Conservation (phyloP, 2,113 vertebrate species). For the Microcebus murinus region DNA sequence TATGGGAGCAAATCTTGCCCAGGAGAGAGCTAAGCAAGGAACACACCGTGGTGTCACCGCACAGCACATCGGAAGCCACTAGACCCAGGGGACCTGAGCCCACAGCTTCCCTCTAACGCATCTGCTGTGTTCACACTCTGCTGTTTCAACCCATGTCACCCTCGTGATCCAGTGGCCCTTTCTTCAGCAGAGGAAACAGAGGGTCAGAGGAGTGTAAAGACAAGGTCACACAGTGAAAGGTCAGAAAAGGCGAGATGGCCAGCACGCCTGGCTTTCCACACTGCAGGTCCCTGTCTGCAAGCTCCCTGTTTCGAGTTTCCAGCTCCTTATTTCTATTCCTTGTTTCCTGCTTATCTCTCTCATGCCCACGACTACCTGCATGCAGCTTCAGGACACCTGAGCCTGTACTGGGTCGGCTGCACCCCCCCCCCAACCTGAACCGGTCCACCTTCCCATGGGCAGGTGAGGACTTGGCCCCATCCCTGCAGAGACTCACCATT, state of each 20-base stretch:
- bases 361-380: background rate
- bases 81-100: background rate
- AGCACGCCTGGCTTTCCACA: rapidly evolving
- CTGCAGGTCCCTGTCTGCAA: background rate
- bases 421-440: background rate
- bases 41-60: background rate
- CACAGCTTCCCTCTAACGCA: rapidly evolving
- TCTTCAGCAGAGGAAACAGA: background rate
- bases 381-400: background rate
- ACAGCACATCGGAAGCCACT: background rate
- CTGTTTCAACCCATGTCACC: rapidly evolving
- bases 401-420: too few relatives aligned
- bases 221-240: too few relatives aligned
- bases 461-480: too few relatives aligned
- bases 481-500: constrained; percentile 15
- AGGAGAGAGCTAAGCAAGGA: background rate
- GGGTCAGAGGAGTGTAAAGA: background rate
- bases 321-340: background rate
- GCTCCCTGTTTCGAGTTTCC: background rate
- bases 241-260: background rate
- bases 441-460: background rate
- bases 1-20: too few relatives aligned
- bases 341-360: background rate
- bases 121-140: background rate
- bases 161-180: rapidly evolving